Conservation (phyloP, 1,140 invertebrate genomes). For the Ceratina calcarata region DNA sequence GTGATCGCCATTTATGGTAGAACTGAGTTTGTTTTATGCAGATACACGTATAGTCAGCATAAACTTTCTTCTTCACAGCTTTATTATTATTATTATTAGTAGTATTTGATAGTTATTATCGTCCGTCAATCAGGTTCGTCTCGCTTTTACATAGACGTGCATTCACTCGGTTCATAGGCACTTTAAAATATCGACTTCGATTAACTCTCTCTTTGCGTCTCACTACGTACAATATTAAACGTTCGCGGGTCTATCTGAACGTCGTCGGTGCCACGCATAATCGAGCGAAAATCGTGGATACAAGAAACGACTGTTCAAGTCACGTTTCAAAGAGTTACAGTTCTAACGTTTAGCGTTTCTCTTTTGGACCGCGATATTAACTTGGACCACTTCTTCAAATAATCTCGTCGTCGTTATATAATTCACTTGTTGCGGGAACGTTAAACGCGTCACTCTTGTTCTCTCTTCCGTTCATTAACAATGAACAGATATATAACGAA, state of each 20-base stretch:
- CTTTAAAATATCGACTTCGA: too few species aligned
- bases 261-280: too few species aligned
- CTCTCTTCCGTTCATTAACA: not conserved
- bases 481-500: not conserved
- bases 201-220: too few species aligned
- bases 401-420: not conserved
- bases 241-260: too few species aligned
- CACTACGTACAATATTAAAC: too few species aligned
- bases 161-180: too few species aligned
- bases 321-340: not conserved
- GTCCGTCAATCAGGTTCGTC: too few species aligned
- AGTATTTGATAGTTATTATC: too few species aligned
- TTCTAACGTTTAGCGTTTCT: not conserved
- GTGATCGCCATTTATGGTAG: constrained; percentile 71
- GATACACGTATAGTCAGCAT: not conserved
- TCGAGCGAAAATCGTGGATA: not conserved
- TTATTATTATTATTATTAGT: too few species aligned
- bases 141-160: too few species aligned
- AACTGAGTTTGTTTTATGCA: not conserved
- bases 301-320: not conserved
- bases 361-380: too few species aligned
- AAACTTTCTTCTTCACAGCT: not conserved
- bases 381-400: not conserved
- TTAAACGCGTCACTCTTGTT: not conserved
- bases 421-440: not conserved